phyloP scores from a whole-genome alignment of 2,888 invertebrate species.

The Masnerella sp. region DNA sequence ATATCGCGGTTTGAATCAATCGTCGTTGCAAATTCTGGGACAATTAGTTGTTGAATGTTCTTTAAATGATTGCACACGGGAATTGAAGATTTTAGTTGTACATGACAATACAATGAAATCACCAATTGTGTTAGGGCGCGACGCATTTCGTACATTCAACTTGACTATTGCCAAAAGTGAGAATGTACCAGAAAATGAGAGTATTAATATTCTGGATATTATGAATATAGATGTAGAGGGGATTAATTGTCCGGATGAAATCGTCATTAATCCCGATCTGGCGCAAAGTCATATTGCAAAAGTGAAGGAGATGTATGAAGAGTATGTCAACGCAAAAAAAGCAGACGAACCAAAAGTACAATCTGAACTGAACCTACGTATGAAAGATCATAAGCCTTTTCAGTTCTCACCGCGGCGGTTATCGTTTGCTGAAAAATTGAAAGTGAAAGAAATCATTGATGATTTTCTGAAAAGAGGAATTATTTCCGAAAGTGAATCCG shows the following conservation, averaged over 20 bases:
- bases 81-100: slow-evolving; percentile 8
- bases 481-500: slow-evolving; percentile 30
- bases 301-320: not conserved
- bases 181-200: too few relatives aligned
- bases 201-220: too few relatives aligned
- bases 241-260: not conserved
- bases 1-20: slow-evolving; percentile 18
- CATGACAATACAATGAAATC: slow-evolving; percentile 8
- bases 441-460: slow-evolving; percentile 40
- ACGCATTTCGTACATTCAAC: slow-evolving; percentile 4
- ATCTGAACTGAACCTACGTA: slow-evolving; percentile 20
- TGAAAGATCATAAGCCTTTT: slow-evolving; percentile 46
- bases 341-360: slow-evolving; percentile 21
- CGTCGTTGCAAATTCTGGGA: slow-evolving; percentile 6
- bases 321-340: slow-evolving; percentile 1
- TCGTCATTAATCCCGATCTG: too few relatives aligned
- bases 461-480: slow-evolving; percentile 38
- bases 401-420: slow-evolving; percentile 39
- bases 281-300: too few relatives aligned
- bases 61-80: not conserved
- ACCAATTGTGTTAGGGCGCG: slow-evolving; percentile 9
- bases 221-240: slow-evolving; percentile 16
- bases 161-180: not conserved
- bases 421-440: slow-evolving; percentile 22
- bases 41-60: not conserved